These are phyloP conservation scores for Amyelois transitella DNA, from an alignment of 1,140 invertebrate species.

Conservation along the genomic window DNA sequence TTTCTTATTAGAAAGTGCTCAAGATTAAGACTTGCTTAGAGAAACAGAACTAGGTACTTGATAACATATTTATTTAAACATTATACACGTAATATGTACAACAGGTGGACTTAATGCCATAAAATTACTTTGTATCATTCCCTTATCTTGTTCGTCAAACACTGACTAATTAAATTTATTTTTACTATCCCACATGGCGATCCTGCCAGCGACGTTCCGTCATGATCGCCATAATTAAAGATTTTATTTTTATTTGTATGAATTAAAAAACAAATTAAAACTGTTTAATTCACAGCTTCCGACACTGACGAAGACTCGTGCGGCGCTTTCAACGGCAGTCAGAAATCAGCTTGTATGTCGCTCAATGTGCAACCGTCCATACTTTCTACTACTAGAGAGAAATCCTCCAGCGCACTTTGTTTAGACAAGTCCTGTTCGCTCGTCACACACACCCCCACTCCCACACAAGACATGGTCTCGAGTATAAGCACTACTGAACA, in stretches of 20 bases:
- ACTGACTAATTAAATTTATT: no score
- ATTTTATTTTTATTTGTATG: no score
- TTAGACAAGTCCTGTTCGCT: constrained; percentile 66
- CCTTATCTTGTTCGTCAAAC: background rate
- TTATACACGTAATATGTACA: no score
- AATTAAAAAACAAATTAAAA: background rate
- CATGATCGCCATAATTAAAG: no score
- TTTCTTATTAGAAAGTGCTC: no score
- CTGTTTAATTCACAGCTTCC: constrained; percentile 34
- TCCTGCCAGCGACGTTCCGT: no score
- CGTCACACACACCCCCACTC: constrained; percentile 68
- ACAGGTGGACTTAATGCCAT: no score
- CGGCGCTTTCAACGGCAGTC: constrained; percentile 64
- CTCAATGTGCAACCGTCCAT: constrained; percentile 66
- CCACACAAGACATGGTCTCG: constrained; percentile 73
- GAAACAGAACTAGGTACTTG: no score
- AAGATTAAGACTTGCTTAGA: no score
- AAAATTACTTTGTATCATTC: constrained; percentile 1
- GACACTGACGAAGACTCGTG: constrained; percentile 72
- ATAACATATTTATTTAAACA: no score
- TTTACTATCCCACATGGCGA: no score
- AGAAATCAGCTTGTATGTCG: constrained; percentile 64
- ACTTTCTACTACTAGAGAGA: constrained; percentile 58
- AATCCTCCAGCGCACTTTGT: constrained; percentile 65
- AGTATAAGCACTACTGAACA: constrained; percentile 71